These are phyloP conservation scores for Actenoides hombroni DNA, from an alignment of 2,113 vertebrate species.

Conservation along the genomic window DNA sequence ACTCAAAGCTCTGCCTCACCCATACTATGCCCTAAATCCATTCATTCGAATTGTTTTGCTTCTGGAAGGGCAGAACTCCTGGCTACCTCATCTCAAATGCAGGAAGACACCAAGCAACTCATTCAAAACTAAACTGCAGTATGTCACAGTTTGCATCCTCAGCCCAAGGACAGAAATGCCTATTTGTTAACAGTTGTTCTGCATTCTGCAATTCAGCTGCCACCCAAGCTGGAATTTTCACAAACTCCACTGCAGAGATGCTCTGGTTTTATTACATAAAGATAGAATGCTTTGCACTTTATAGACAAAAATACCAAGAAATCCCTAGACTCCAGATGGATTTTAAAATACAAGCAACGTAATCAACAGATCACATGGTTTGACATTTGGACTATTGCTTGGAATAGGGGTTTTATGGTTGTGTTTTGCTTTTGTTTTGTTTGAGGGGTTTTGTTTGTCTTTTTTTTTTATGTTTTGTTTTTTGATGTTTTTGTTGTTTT, in stretches of 20 bases:
- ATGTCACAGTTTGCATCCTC: not conserved
- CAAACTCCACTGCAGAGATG: not conserved
- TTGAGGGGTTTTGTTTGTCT: not conserved
- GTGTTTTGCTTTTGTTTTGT: not conserved
- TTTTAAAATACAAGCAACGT: not conserved
- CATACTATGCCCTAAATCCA: not conserved
- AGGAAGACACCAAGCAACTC: not conserved
- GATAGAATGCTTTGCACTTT: not conserved
- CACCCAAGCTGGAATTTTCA: not conserved
- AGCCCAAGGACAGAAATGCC: not conserved
- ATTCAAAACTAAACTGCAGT: not conserved
- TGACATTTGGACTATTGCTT: not conserved
- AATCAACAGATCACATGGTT: not conserved
- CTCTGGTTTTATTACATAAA: not conserved
- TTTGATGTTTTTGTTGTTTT: not conserved
- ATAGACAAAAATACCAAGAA: not conserved
- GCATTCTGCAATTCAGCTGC: not conserved
- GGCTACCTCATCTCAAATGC: accelerated
- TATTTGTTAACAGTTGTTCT: not conserved
- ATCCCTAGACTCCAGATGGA: not conserved
- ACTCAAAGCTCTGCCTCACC: constrained; percentile 5
- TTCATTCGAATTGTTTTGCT: not conserved
- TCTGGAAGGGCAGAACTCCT: not conserved
- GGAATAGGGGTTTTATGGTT: not conserved
- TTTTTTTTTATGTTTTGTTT: not conserved